phyloP scores from a whole-genome alignment of 1,140 invertebrate genomes.

The Eueides isabella region DNA sequence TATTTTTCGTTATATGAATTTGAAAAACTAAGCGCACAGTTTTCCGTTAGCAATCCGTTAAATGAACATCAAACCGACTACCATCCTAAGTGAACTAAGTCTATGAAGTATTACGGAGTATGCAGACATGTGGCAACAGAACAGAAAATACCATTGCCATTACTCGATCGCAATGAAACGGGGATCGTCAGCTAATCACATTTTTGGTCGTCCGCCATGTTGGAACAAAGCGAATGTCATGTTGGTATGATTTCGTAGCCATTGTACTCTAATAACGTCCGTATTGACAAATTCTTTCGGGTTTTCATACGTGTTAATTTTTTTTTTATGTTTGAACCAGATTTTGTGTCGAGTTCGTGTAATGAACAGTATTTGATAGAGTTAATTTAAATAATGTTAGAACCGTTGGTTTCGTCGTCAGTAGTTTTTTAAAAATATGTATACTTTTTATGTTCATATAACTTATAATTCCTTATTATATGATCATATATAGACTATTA shows the following conservation, averaged over 20 bases:
- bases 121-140: not conserved
- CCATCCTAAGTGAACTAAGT: not conserved
- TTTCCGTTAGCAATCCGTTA: no score
- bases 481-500: no score
- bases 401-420: no score
- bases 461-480: no score
- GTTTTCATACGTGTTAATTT: not conserved
- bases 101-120: not conserved
- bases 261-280: not conserved
- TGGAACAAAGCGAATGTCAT: not conserved
- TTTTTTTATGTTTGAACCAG: not conserved
- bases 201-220: slow-evolving; percentile 5
- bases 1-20: no score
- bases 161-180: not conserved
- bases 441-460: no score
- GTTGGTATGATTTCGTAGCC: slow-evolving; percentile 9
- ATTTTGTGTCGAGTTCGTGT: no score
- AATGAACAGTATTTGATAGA: no score
- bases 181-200: not conserved
- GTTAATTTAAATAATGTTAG: no score
- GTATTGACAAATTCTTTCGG: not conserved
- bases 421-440: no score
- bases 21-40: no score
- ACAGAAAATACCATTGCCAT: not conserved
- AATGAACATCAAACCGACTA: no score